These are phyloP conservation scores for Henicopernis longicauda DNA, from an alignment of 2,113 vertebrate genomes.

Conservation along the genomic window DNA sequence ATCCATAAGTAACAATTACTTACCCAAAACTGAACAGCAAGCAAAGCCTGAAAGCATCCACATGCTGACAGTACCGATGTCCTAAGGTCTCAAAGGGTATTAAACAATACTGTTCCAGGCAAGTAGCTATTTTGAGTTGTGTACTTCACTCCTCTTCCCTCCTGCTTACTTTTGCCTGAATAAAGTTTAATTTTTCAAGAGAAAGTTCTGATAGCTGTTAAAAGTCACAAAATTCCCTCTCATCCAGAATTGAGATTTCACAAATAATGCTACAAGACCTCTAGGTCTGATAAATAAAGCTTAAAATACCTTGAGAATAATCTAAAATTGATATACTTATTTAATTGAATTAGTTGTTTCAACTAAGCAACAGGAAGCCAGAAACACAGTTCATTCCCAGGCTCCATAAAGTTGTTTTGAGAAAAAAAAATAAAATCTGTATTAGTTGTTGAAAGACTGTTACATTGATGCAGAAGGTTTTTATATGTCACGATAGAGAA, in stretches of 20 bases:
- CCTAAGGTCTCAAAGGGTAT: background rate
- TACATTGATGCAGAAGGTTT: background rate
- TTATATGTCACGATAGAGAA: background rate
- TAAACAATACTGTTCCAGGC: background rate
- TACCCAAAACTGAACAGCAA: background rate
- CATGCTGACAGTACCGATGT: background rate
- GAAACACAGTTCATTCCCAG: background rate
- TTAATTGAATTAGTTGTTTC: background rate
- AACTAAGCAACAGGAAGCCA: background rate
- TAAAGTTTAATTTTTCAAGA: background rate
- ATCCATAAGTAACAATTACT: background rate
- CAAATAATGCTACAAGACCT: background rate
- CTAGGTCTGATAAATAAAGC: background rate
- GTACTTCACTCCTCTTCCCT: background rate
- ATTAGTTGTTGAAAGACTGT: background rate
- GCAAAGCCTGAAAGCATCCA: background rate
- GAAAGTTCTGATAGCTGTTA: background rate
- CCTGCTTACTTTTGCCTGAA: background rate
- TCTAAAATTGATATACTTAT: background rate
- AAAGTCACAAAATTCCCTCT: background rate
- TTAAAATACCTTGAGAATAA: background rate
- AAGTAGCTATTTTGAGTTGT: background rate
- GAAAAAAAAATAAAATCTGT: background rate
- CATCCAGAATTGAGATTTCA: background rate
- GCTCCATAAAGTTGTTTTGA: background rate